Evolutionary conservation across 2,888 invertebrate genomes (phyloP).

Genomic region (Calliscelio sp.): DNA sequence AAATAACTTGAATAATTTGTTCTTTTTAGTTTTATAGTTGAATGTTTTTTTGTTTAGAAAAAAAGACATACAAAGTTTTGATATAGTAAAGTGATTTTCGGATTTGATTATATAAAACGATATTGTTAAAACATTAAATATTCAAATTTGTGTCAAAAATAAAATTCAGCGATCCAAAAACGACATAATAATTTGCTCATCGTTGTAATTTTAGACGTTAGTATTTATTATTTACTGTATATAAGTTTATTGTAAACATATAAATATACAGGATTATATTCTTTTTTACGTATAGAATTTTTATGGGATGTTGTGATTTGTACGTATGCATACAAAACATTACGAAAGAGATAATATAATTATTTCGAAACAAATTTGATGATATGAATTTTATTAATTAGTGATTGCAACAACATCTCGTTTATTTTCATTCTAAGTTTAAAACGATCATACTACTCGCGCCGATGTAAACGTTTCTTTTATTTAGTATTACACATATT

Average conservation of each 20-base stretch:
- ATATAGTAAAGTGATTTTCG: too few relatives aligned
- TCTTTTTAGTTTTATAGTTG: too few relatives aligned
- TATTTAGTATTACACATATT: slow-evolving; percentile 55
- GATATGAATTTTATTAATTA: too few relatives aligned
- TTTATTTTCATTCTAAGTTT: slow-evolving; percentile 5
- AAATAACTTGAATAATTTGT: too few relatives aligned
- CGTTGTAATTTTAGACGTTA: slow-evolving; percentile 45
- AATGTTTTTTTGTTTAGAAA: too few relatives aligned
- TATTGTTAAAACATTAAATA: not conserved
- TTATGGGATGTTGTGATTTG: slow-evolving; percentile 57
- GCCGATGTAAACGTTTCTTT: slow-evolving; percentile 30
- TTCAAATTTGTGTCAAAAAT: too few relatives aligned
- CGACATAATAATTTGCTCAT: slow-evolving; percentile 62
- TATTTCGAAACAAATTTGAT: too few relatives aligned
- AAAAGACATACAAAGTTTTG: too few relatives aligned
- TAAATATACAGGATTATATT: slow-evolving; percentile 51
- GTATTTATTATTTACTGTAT: slow-evolving; percentile 42
- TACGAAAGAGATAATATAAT: slow-evolving; percentile 11
- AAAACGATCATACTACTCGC: too few relatives aligned
- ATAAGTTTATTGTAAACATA: too few relatives aligned
- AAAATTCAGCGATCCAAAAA: not conserved
- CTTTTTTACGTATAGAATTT: slow-evolving; percentile 53
- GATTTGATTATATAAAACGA: not conserved
- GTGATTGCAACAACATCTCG: slow-evolving; percentile 25
- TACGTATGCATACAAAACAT: slow-evolving; percentile 10